Evolutionary conservation across 1,140 invertebrate genomes (phyloP).

Genomic region (Drosophila willistoni): DNA sequence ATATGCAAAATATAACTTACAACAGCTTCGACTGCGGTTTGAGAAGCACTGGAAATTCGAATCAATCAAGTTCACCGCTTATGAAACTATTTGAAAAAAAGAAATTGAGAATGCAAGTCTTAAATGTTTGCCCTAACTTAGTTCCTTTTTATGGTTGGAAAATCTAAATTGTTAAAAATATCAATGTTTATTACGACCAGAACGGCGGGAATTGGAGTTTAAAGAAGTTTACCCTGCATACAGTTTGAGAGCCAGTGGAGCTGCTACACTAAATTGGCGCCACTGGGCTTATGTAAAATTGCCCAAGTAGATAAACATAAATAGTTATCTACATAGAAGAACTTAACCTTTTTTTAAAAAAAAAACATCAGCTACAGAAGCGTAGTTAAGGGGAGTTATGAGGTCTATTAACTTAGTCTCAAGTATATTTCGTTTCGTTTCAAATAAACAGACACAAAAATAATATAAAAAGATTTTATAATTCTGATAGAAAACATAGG

Average conservation of each 20-base stretch:
- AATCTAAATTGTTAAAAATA: too few relatives aligned
- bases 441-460: too few relatives aligned
- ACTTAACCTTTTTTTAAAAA: background rate
- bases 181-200: too few relatives aligned
- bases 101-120: too few relatives aligned
- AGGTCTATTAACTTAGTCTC: too few relatives aligned
- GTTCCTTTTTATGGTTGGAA: too few relatives aligned
- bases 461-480: too few relatives aligned
- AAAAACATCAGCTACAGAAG: constrained; percentile 11
- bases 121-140: too few relatives aligned
- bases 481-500: too few relatives aligned
- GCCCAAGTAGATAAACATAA: background rate
- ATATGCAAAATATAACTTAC: constrained; percentile 52
- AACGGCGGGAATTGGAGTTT: background rate
- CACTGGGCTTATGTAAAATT: background rate
- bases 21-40: constrained; percentile 43
- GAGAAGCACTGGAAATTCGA: constrained; percentile 11
- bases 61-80: background rate
- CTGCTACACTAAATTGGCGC: background rate
- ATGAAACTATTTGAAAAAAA: background rate
- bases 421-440: too few relatives aligned
- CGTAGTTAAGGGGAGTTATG: background rate
- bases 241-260: background rate
- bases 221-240: background rate
- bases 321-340: constrained; percentile 1